Base-by-base conservation (phyloP, 2,797 vertebrate species). In the Crocodylus rhombifer region DNA sequence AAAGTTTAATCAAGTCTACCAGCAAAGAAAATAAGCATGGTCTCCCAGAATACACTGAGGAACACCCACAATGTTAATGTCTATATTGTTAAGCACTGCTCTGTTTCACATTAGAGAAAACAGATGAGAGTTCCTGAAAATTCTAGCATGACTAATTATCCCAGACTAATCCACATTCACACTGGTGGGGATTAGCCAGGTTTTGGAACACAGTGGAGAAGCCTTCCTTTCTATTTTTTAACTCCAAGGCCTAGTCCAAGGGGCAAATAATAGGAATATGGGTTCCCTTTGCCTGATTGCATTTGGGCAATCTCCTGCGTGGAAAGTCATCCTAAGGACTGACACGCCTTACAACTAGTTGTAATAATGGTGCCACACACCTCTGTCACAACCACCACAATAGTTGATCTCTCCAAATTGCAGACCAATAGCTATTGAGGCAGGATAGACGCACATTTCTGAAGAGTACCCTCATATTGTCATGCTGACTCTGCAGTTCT, bases 391-490 rank as follows among this genome's bases (percentile, higher is more conserved):
- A 42, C 42, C 42, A 42, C 42, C 42, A 42, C 8, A 75, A 63
- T 28, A 85, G 58, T 16, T 1, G 1, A 56, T 21, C 62, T 65
- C 6, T 36, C 6, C 0, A 0, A 71, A 36, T 33, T 83, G 62
- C 80, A 79, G 65, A 9, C 63, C 87, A 79, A 51, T 57, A 92
- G 86, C 77, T 42, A 42, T 42, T 42, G 42, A 84, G 58, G 80
- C 30, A 88, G 75, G 65, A 77, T 77, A n/a, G 58, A 30, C 81
- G 69, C 69, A 61, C 21, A 55, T 82, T 85, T 90, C 75, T 85
- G 51, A 92, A 93, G 60, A 71, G 30, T 60, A 56, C 65, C 91
- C 87, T 90, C 81, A 20, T 78, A 17, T 93, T 92, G 88, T 84
- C 88, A 64, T 89, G 21, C 80, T 93, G 64, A 18, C 25, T 84